Evolutionary conservation across 2,113 vertebrate species (phyloP), one percentile per base, ranked within the genome.

Genomic region (Indri indri): DNA sequence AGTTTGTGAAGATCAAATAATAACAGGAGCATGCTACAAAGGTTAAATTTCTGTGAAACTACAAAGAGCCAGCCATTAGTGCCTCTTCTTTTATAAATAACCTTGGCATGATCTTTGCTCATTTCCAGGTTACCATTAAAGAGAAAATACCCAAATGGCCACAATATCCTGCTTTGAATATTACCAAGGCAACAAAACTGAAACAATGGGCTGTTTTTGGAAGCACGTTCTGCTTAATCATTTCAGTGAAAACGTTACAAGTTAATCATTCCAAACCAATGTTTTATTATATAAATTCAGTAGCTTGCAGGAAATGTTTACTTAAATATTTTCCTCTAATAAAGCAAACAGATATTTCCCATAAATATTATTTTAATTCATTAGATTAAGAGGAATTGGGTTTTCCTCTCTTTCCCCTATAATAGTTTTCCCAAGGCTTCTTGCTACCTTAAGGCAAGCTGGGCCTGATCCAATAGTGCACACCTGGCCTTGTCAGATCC

Each of bases 291-390:
- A 93, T 81, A 92, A 90, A 92, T 95, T 83, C 85, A 95, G 91
- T 8, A 87, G 74, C 74, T 65, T 89, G 59, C 65, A 97, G 94
- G 96, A 95, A 94, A 94, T 86, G 61, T 94, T 97, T 86, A 90
- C 71, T 84, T 92, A 96, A 95, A 65, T 37, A 93, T 84, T 65
- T 91, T 94, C 63, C 59, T 89, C 57, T 63, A 89, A 81, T 68
- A 89, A 96, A 94, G 27, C 54, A 91, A 96, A 90, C 40, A 91
- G 40, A 14, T 79, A 96, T 73, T 95, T 94, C 68, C 82, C 68
- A 88, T 54, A 88, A 84, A 81, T 63, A 93, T 32, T 88, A 71
- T 66, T 96, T 96, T 94, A 94, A 83, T 71, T 91, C 37, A 79
- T 71, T 66, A 84, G 63, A 59, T 77, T 66, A 68, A 77, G 52